Base-by-base conservation (phyloP, 2,888 invertebrate species). In the Dicycla oo region DNA sequence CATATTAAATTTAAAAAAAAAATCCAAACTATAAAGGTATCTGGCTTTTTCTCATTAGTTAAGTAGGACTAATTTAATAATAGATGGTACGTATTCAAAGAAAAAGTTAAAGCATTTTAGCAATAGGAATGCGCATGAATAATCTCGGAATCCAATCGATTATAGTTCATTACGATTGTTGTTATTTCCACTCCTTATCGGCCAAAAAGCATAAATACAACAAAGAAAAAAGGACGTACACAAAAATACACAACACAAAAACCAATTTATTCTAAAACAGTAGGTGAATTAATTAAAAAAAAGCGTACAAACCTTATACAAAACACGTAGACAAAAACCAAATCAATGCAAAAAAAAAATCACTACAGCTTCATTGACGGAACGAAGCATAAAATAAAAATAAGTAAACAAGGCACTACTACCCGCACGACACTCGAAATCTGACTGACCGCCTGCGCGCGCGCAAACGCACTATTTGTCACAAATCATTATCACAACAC, bases 401-500 rank as follows among this genome's bases (percentile, higher is more conserved):
- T 67, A 49, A 53, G 18, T 63, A 58, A 77, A 73, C 63, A 64
- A 79, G 66, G 47, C 81, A 76, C 85, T 69, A 75, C 64, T 69
- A 76, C 65, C 73, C 56, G 76, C 63, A 73, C 83, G 73, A 54
- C 81, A 78, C 81, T 68, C 71, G 10, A 76, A 83, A 76, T 74
- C 83, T 81, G 78, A 84, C 86, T 85, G 81, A 73, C 66, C 72
- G 75, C 43, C 69, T 5, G 67, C 85, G 78, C 75, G 11, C 47
- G 78, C 85, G 81, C 86, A 81, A 78, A 70, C 73, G 63, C 64
- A 69, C 49, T 51, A 69, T 82, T 74, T 80, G 85, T 85, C 83
- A 77, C 75, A 83, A 83, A 82, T 67, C 81, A 85, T 85, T 83
- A 85, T 83, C 83, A 83, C 77, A 85, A 72, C 60, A 85, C 69